Base-by-base conservation (phyloP, 1,140 invertebrate genomes). In the Mactra quadrangularis region DNA sequence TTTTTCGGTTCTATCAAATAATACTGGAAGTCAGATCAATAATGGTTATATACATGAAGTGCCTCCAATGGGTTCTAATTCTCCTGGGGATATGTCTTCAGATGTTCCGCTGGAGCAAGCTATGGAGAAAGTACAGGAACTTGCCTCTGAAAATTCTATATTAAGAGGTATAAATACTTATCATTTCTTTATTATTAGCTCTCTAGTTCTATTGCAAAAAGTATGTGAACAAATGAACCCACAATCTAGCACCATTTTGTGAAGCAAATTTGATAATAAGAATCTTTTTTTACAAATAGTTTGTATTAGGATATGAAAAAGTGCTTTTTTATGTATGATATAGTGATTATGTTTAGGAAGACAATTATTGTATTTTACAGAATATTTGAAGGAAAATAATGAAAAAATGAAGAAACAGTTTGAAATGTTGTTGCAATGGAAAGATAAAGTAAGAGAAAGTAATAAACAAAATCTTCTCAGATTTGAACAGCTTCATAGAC, bases 331-430 rank as follows among this genome's bases (percentile, higher is more conserved):
- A n/a, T n/a, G n/a, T n/a, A n/a, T n/a, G n/a, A n/a, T n/a, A n/a
- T n/a, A n/a, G n/a, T n/a, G n/a, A n/a, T n/a, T n/a, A n/a, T n/a
- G n/a, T n/a, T n/a, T n/a, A n/a, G n/a, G n/a, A n/a, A n/a, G n/a
- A n/a, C n/a, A n/a, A n/a, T n/a, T n/a, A 22, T 50, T 62, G n/a
- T 59, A n/a, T 55, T 50, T 71, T 7, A 31, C 81, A 89, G 87
- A 85, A 52, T 86, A 82, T 47, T 57, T 89, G 29, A 86, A 85
- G 17, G 84, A 87, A 25, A 86, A 89, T 60, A 87, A 87, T 83
- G 85, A 83, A 17, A 85, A 85, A 47, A 85, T 87, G 75, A 89
- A 89, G 75, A 84, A 82, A 33, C 88, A 89, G 81, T 89, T 84
- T 72, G 82, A 86, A 15, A 82, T 83, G 19, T 52, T 89, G 50